Evolutionary conservation across 30 jellyfish, hydroid and myxozoan species (phyloP), one percentile per base, ranked within the genome.

Genomic region (Phacellophora camtschatica): DNA sequence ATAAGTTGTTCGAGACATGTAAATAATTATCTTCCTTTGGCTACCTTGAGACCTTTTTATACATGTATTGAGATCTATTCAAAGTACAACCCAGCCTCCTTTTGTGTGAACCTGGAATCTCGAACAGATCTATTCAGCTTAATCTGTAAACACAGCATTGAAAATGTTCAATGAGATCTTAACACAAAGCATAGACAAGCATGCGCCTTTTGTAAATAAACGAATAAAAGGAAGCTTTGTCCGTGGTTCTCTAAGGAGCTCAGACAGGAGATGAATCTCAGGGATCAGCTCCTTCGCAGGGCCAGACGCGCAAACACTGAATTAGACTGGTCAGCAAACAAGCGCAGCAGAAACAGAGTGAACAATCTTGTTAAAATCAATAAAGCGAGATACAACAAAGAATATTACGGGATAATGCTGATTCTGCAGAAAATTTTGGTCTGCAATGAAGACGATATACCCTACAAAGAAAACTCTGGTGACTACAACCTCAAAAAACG

Each of bases 231-330:
- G 92, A 51, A 53, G 55, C 84, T 51, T 49, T 66, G 85, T 54
- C 90, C 85, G 53, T 69, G 85, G 85, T 79, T 81, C 43, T 51
- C 92, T 12, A 66, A 27, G 58, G 90, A 79, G 46, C 39, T 79
- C 46, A 79, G 43, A 66, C 62, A 59, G 24, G 90, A 64, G 30
- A 77, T 77, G 82, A 81, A 81, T 39, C 30, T 16, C 74, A 81
- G 92, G 75, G 92, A 81, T 85, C 61, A 53, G 82, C 83, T 81
- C 68, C 80, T 66, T 5, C 78, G 88, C 57, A 83, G 29, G 53
- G 82, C 88, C 51, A 54, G 82, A 36, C 88, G 77, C 54, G 33
- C 77, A 51, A 66, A 81, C 71, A 49, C 53, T 65, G 84, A 48
- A 66, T 39, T 65, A 25, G 85, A 81, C 46, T 81, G 92, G 77